These are phyloP conservation scores for Pampusana beccarii DNA, from an alignment of 2,113 vertebrate genomes.

Conservation along the genomic window DNA sequence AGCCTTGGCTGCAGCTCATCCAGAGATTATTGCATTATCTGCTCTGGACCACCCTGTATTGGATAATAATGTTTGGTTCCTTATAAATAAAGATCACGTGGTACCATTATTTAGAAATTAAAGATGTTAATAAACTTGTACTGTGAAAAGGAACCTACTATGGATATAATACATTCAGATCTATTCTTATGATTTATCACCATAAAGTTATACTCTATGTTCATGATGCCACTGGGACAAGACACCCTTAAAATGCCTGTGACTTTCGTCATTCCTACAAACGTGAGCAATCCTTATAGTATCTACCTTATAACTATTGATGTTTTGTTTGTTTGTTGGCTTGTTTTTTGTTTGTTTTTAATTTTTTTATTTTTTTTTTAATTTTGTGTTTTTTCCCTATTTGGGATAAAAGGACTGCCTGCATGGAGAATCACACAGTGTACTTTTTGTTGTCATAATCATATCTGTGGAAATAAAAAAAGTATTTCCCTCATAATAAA, in stretches of 20 bases:
- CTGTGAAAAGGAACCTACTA: not conserved
- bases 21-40: constrained; percentile 33
- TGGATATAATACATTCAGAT: not conserved
- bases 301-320: not conserved
- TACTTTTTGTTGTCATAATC: not conserved
- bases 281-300: not conserved
- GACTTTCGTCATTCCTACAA: not conserved
- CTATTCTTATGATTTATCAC: not conserved
- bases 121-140: not conserved
- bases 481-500: not conserved
- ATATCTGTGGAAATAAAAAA: not conserved
- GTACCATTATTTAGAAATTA: not conserved
- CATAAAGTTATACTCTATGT: not conserved
- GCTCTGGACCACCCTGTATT: constrained; percentile 8
- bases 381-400: not conserved
- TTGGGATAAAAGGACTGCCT: not conserved
- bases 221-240: not conserved
- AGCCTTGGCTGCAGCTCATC: constrained; percentile 18
- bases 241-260: not conserved
- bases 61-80: constrained; percentile 25
- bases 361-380: not conserved
- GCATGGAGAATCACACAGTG: not conserved
- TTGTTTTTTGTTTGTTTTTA: too few species aligned
- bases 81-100: not conserved
- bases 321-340: too few species aligned